phyloP scores from a whole-genome alignment of 2,888 invertebrate species.

The Sericinus montela region DNA sequence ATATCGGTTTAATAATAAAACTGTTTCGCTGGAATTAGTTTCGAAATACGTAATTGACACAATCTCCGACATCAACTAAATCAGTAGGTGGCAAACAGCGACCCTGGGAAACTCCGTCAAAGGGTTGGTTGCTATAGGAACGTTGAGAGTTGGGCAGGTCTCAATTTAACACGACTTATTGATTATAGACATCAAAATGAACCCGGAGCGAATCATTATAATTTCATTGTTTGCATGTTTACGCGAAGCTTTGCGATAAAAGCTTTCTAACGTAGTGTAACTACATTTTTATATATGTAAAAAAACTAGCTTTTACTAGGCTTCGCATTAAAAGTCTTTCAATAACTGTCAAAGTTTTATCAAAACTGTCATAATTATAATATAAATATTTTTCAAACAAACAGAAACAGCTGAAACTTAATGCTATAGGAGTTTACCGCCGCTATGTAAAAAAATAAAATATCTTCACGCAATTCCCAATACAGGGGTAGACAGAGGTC shows the following conservation, averaged over 20 bases:
- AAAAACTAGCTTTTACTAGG: no score
- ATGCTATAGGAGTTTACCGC: no score
- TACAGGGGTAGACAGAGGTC: no score
- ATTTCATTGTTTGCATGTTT: constrained; percentile 25
- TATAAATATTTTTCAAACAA: no score
- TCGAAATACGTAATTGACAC: constrained; percentile 21
- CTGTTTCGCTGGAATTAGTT: neutral
- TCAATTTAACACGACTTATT: constrained; percentile 59
- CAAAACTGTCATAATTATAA: no score
- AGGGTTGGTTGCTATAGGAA: constrained; percentile 67
- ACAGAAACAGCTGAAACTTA: no score
- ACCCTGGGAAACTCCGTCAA: constrained; percentile 41
- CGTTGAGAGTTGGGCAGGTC: constrained; percentile 43
- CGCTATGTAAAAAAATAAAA: no score
- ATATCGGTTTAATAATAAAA: neutral
- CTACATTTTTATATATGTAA: no score
- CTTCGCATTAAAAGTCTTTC: no score
- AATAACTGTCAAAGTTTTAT: no score
- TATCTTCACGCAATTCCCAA: no score
- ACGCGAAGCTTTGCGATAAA: constrained; percentile 1
- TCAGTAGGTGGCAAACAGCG: constrained; percentile 35
- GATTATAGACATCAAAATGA: constrained; percentile 57
- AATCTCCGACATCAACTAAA: constrained; percentile 40
- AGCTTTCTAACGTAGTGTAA: neutral
- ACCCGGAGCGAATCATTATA: constrained; percentile 36